Conservation (phyloP, 2,113 vertebrate genomes). For the Synodontis membranacea region DNA sequence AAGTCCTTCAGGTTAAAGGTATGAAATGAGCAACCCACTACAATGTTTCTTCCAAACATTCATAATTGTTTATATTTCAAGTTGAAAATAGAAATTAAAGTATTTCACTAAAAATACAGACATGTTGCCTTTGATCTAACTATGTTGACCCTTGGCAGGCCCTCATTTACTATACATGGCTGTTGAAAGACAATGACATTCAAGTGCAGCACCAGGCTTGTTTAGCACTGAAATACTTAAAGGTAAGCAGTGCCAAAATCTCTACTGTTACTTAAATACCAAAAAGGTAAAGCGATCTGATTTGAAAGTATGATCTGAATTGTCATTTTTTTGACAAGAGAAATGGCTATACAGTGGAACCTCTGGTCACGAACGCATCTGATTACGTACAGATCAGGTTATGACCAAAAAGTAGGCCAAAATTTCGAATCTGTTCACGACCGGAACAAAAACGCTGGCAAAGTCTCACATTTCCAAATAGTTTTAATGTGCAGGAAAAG, state of each 20-base stretch:
- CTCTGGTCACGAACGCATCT: too few relatives aligned
- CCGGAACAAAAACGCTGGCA: too few relatives aligned
- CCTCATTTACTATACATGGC: conserved; percentile 81
- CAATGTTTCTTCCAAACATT: background rate
- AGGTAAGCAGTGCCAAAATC: conserved; percentile 70
- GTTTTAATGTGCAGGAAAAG: too few relatives aligned
- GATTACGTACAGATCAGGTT: too few relatives aligned
- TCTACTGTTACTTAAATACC: background rate
- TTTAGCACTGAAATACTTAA: conserved; percentile 84
- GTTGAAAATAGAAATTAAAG: background rate
- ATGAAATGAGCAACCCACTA: background rate
- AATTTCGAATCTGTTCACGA: too few relatives aligned
- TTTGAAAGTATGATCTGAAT: background rate
- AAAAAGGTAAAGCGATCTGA: background rate
- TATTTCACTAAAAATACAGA: background rate
- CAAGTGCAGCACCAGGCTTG: conserved; percentile 81
- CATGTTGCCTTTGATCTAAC: background rate
- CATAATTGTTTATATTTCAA: background rate
- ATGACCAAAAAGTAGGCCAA: too few relatives aligned
- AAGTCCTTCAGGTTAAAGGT: conserved; percentile 83
- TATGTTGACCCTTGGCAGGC: conserved; percentile 72
- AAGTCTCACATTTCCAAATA: too few relatives aligned
- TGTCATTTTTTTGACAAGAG: background rate
- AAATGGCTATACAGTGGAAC: background rate
- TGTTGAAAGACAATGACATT: conserved; percentile 65